Conservation (phyloP, 2,888 invertebrate species). For the Empis livida region DNA sequence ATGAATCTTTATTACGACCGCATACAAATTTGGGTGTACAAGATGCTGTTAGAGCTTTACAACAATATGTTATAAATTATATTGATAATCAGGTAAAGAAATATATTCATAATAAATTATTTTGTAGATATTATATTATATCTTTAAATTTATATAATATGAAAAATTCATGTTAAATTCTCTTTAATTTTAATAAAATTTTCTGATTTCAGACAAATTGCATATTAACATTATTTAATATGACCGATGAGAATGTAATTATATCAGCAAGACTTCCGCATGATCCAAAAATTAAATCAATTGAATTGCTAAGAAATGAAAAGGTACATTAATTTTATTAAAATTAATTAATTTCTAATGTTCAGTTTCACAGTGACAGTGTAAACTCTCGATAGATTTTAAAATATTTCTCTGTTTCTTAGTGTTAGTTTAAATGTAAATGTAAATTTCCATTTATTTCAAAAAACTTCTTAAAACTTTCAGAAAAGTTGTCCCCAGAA, state of each 20-base stretch:
- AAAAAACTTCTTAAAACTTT: too few relatives aligned
- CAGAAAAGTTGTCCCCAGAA: too few relatives aligned
- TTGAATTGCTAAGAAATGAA: constrained; percentile 54
- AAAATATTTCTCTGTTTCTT: too few relatives aligned
- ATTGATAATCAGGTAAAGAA: constrained; percentile 55
- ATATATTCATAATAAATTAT: constrained; percentile 8
- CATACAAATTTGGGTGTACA: constrained; percentile 74
- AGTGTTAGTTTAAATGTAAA: too few relatives aligned
- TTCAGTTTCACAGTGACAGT: too few relatives aligned
- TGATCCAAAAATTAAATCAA: constrained; percentile 47
- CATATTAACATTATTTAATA: constrained; percentile 70
- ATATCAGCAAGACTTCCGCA: constrained; percentile 66
- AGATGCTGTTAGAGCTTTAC: constrained; percentile 70
- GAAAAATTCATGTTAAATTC: neutral
- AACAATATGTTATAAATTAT: constrained; percentile 61
- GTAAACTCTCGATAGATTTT: too few relatives aligned
- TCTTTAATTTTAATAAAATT: neutral
- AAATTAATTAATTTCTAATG: too few relatives aligned
- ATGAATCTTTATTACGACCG: constrained; percentile 67
- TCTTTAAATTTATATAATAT: too few relatives aligned
- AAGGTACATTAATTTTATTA: constrained; percentile 43
- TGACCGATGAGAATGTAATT: constrained; percentile 79
- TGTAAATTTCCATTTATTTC: too few relatives aligned
- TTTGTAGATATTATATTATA: too few relatives aligned
- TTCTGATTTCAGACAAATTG: constrained; percentile 64